phyloP scores from a whole-genome alignment of 2,888 invertebrate genomes.

The Euspilapteryx auroguttella region DNA sequence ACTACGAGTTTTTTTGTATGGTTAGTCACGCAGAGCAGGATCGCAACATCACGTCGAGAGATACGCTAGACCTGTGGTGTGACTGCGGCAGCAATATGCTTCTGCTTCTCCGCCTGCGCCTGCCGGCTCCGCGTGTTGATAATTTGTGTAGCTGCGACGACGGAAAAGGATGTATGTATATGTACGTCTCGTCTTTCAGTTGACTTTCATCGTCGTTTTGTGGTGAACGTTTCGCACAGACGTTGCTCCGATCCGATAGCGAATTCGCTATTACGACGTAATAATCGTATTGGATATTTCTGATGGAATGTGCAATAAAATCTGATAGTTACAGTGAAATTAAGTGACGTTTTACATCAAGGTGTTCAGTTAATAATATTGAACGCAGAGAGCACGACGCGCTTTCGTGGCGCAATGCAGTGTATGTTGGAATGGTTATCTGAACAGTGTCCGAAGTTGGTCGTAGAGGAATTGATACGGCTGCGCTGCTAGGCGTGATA shows the following conservation, averaged over 20 bases:
- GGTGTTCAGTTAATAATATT: no score
- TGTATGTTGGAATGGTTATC: constrained; percentile 49
- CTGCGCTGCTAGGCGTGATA: constrained; percentile 26
- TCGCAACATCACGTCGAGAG: constrained; percentile 24
- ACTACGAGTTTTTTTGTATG: constrained; percentile 18
- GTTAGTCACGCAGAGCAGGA: constrained; percentile 33
- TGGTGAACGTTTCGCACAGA: constrained; percentile 57
- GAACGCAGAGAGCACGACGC: no score
- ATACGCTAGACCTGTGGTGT: constrained; percentile 29
- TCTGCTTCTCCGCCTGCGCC: constrained; percentile 13
- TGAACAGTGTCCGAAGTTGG: constrained; percentile 36
- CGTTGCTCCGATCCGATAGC: constrained; percentile 53
- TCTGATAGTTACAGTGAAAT: no score
- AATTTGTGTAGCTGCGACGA: constrained; percentile 48
- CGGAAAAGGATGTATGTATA: constrained; percentile 58
- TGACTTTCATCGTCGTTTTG: constrained; percentile 60
- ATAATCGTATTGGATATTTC: constrained; percentile 38
- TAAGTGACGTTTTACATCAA: no score
- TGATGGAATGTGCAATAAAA: no score
- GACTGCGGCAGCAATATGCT: constrained; percentile 38
- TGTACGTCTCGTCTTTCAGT: constrained; percentile 60
- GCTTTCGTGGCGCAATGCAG: constrained; percentile 60
- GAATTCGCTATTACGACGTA: constrained; percentile 41
- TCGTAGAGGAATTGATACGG: constrained; percentile 26
- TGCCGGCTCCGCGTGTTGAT: constrained; percentile 28